phyloP scores from a whole-genome alignment of 92 coral and sea anemone species.

The Meandrina meandrites region DNA sequence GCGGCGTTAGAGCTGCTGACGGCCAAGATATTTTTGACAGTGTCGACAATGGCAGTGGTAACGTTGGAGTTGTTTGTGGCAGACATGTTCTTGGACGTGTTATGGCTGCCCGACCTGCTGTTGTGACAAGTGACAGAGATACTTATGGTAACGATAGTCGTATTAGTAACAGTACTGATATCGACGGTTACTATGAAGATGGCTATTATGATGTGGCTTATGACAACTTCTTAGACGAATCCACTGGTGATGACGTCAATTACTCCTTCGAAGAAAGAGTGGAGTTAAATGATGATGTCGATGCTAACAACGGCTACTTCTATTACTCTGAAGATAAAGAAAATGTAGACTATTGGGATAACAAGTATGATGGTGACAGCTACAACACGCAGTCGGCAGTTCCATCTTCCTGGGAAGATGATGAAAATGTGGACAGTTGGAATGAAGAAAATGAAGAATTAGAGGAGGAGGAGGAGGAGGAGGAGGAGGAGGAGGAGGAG shows the following conservation, averaged over 20 bases:
- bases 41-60: too few relatives aligned
- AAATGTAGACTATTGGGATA: background rate
- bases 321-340: background rate
- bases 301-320: background rate
- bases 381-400: background rate
- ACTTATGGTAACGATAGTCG: background rate
- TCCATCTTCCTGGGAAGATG: background rate
- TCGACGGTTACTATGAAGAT: background rate
- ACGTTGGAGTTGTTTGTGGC: too few relatives aligned
- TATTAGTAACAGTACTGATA: background rate
- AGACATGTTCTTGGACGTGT: too few relatives aligned
- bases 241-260: background rate
- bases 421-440: background rate
- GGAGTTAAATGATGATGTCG: background rate
- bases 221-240: background rate
- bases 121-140: background rate
- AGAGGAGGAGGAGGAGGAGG: background rate
- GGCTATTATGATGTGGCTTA: background rate
- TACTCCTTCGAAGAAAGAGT: background rate
- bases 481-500: background rate
- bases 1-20: too few relatives aligned
- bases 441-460: background rate
- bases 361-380: background rate
- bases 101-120: background rate
- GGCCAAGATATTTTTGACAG: too few relatives aligned